A percentile compares a stretch with the other conserved stretches of the same genome.
These are phyloP conservation scores for Thyatira batis DNA, from an alignment of 2,888 invertebrate genomes.

Conservation along the genomic window DNA sequence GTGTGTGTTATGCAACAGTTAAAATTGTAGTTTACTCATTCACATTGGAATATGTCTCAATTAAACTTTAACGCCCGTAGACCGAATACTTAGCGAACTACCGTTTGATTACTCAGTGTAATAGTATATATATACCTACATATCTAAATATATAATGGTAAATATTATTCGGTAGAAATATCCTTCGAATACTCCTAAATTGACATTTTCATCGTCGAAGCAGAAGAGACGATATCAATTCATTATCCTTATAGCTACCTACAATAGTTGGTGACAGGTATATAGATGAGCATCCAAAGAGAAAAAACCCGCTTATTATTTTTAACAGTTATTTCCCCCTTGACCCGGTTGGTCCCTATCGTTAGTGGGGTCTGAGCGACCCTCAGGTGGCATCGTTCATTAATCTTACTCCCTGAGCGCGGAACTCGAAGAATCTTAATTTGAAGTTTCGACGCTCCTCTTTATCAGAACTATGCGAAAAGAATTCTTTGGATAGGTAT, in stretches of 20 bases:
- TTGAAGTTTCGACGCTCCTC: slow-evolving; percentile 80
- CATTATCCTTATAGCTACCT: slow-evolving; percentile 1
- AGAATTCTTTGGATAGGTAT: slow-evolving; percentile 71
- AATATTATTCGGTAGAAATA: too few species aligned
- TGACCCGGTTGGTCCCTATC: slow-evolving; percentile 50
- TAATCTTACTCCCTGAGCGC: slow-evolving; percentile 74
- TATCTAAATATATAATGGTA: too few species aligned
- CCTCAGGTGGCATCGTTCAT: slow-evolving; percentile 78
- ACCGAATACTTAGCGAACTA: too few species aligned
- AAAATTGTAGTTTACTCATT: too few species aligned
- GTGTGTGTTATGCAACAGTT: too few species aligned
- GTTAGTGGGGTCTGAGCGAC: slow-evolving; percentile 54
- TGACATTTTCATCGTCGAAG: neutral
- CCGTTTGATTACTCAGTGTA: too few species aligned
- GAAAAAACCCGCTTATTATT: slow-evolving; percentile 59
- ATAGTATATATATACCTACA: too few species aligned
- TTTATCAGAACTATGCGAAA: slow-evolving; percentile 79
- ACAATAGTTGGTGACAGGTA: slow-evolving; percentile 5
- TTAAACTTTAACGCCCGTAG: too few species aligned
- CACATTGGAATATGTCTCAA: too few species aligned
- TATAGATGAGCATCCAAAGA: slow-evolving; percentile 11
- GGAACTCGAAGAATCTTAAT: slow-evolving; percentile 81
- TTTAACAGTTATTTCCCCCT: slow-evolving; percentile 60
- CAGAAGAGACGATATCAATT: slow-evolving; percentile 2
- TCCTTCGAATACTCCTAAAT: too few species aligned